Percentiles rank a stretch among this genome's conserved stretches.
Conservation (phyloP, 1,140 invertebrate species). For the Notospermus geniculatus region DNA sequence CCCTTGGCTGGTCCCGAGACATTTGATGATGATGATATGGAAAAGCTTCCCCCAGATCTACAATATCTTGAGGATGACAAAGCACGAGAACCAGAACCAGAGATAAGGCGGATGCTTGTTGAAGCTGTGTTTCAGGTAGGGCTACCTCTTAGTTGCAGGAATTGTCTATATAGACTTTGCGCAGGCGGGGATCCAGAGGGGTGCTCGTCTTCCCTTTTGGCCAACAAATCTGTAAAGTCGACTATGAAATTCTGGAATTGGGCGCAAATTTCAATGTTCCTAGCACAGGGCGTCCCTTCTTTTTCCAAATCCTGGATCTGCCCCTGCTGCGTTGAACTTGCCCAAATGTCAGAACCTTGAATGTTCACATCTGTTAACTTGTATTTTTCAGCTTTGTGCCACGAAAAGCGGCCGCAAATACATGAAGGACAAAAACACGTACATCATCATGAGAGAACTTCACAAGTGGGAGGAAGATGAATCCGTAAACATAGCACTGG, state of each 20-base stretch:
- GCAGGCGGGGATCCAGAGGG: no score
- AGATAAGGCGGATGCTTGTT: slow-evolving; percentile 67
- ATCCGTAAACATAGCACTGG: slow-evolving; percentile 67
- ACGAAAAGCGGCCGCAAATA: slow-evolving; percentile 67
- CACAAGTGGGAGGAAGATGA: slow-evolving; percentile 82
- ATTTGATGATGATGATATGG: slow-evolving; percentile 84
- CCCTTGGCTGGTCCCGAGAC: slow-evolving; percentile 88
- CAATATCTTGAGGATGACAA: slow-evolving; percentile 80
- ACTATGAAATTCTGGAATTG: no score
- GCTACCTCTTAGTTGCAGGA: no score
- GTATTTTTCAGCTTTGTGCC: slow-evolving; percentile 73
- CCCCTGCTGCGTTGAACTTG: no score
- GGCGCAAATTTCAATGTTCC: no score
- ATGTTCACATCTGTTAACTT: no score
- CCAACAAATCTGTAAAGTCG: no score
- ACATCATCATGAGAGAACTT: slow-evolving; percentile 81
- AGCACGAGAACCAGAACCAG: slow-evolving; percentile 72
- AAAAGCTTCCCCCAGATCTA: slow-evolving; percentile 78
- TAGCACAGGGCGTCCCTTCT: no score
- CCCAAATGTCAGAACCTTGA: no score
- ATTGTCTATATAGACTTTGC: no score
- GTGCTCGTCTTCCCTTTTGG: no score
- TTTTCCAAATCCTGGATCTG: no score
- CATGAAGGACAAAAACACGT: slow-evolving; percentile 76
- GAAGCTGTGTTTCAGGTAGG: slow-evolving; percentile 59